A percentile compares a stretch with the other conserved stretches of the same genome.
Conservation (phyloP, 23 tunicate species). For the Botrylloides violaceus region DNA sequence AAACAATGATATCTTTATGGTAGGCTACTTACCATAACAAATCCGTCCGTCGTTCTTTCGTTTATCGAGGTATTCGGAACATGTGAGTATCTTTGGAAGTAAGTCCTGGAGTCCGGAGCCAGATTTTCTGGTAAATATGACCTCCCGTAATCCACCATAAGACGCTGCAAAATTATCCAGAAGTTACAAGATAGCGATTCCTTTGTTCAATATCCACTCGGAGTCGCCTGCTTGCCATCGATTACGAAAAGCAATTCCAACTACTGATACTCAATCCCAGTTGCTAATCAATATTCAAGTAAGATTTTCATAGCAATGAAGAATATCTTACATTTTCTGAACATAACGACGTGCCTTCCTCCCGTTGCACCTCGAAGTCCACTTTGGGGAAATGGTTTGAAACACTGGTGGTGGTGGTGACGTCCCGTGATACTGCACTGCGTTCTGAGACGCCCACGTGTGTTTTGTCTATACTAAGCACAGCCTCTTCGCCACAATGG, state of each 20-base stretch:
- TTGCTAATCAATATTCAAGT: too few species aligned
- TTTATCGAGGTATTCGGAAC: too few species aligned
- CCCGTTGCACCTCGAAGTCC: neutral
- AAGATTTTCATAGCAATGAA: neutral
- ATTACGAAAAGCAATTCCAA: too few species aligned
- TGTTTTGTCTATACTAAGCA: neutral
- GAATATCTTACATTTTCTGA: constrained; percentile 11
- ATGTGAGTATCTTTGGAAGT: too few species aligned
- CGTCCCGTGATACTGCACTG: neutral
- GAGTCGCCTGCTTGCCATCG: too few species aligned
- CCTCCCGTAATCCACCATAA: neutral
- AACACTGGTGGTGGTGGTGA: too few species aligned
- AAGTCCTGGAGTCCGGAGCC: neutral
- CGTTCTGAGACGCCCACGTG: neutral
- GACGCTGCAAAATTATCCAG: neutral
- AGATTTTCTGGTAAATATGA: neutral
- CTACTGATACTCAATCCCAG: too few species aligned
- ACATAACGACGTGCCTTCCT: constrained; percentile 20
- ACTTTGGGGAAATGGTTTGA: neutral
- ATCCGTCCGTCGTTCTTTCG: too few species aligned
- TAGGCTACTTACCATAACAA: too few species aligned
- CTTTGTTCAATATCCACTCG: too few species aligned
- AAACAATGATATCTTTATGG: too few species aligned
- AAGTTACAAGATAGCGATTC: too few species aligned
- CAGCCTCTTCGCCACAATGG: neutral